Base-by-base conservation (phyloP, 2,113 vertebrate genomes). In the Falco punctatus region DNA sequence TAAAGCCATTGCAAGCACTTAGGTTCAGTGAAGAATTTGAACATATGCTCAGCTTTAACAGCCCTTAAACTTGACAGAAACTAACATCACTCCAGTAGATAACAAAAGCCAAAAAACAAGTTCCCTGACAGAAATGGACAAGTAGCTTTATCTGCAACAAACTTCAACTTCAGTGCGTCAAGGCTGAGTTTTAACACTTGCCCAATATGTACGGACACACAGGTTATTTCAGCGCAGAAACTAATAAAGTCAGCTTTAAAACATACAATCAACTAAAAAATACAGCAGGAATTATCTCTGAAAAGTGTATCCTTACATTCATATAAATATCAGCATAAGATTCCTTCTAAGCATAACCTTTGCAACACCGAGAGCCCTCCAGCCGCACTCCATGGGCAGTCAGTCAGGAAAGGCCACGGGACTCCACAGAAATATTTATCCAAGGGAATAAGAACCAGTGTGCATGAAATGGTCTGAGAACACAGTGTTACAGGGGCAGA, bases 261-360 rank as follows among this genome's bases (percentile, higher is more conserved):
- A 22, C 0, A 0, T 3, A 42, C 11, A 49, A 3, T 1, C 51
- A 79, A 2, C 21, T 65, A 3, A 54, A 52, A 42, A 24, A 14
- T 2, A 4, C 30, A 70, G 9, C 0, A 27, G 46, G 40, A 78
- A 7, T 2, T 2, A 2, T 2, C 23, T 18, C 46, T 17, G 14
- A 1, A 16, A 58, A 52, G 16, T 0, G 0, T 2, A 6, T 0
- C 12, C 33, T 17, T 13, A 8, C 1, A 10, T 0, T 0, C 24
- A 35, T 1, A 13, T 4, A 13, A 26, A 4, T 4, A 38, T 0
- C 15, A 4, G 2, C 1, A 0, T 3, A 14, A 10, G 8, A 4
- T 1, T 17, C 0, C 54, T 5, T 12, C 17, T 4, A 13, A 28
- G 5, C 17, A 9, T 5, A 33, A 9, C 26, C 19, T 22, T 6